phyloP scores from a whole-genome alignment of 2,797 vertebrate genomes.

The Pteropus rufus region DNA sequence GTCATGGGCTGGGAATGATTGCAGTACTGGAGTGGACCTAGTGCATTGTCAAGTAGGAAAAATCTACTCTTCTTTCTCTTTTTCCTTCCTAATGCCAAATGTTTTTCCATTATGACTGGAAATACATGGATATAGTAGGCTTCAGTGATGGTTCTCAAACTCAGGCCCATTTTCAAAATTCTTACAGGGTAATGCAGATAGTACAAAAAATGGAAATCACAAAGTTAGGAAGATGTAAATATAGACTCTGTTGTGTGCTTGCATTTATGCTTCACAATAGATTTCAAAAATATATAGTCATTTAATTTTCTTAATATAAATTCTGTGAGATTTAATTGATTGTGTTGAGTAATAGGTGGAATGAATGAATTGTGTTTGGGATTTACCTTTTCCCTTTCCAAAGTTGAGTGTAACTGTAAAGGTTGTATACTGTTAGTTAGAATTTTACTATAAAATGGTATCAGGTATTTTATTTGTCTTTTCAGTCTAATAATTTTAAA shows the following conservation, averaged over 20 bases:
- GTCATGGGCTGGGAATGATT: not conserved
- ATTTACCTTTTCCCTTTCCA: not conserved
- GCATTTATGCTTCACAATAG: not conserved
- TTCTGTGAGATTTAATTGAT: not conserved
- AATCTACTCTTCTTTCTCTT: not conserved
- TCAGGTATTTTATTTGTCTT: not conserved
- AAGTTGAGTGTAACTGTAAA: not conserved
- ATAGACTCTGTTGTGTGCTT: not conserved
- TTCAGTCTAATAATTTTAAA: slow-evolving; percentile 16
- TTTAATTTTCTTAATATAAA: slow-evolving; percentile 18
- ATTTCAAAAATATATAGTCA: not conserved
- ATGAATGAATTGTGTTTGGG: not conserved
- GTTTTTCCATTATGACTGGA: not conserved
- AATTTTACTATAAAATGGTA: not conserved
- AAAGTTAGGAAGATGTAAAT: not conserved
- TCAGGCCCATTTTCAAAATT: not conserved
- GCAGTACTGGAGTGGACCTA: not conserved
- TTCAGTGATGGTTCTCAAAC: not conserved
- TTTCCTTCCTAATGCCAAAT: not conserved
- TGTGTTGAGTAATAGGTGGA: not conserved
- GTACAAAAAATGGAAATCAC: not conserved
- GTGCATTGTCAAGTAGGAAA: not conserved
- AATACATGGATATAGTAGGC: not conserved
- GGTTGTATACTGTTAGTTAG: not conserved
- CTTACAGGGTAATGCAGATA: not conserved